Base-by-base conservation (phyloP, 2,888 invertebrate genomes). In the Cenopis cana region DNA sequence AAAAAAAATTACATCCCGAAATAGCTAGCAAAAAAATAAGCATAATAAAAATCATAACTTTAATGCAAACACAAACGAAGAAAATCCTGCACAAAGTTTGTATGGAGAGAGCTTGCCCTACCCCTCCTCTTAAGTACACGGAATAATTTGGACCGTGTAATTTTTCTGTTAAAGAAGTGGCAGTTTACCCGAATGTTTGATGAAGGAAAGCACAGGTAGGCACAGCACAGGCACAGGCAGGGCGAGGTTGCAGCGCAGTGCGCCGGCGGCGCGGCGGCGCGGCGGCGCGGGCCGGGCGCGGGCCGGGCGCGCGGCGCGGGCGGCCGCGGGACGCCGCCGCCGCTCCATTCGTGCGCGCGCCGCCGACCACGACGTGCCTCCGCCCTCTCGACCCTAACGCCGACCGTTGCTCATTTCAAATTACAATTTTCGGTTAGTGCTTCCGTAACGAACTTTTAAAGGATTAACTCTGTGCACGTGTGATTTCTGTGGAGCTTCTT, bases 281-380 rank as follows among this genome's bases (percentile, higher is more conserved):
- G 73, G 64, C 67, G 52, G 57, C 70, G 70, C 75, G 75, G 82
- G 88, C 86, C 77, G 80, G 78, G 81, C 80, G 78, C 85, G 89
- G 78, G 90, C 77, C 81, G 87, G 82, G 81, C 88, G 85, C 20
- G 78, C 90, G 85, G 82, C 87, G 87, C 85, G 86, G 87, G 79
- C 78, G 79, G 80, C 82, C 82, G 79, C 81, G 83, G 82, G 82
- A 78, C 86, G 88, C 86, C 85, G 78, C 86, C 86, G 88, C 86
- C 85, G 78, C 86, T 89, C 86, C 93, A 93, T 87, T 92, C 92
- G 91, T 87, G 92, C 90, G 92, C 90, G 89, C 86, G 87, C 91
- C 86, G 88, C 87, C 87, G 87, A 85, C 86, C 84, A 81, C 84
- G 86, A 86, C 90, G 90, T 54, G 50, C 64, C 88, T 88, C 84